phyloP scores from a whole-genome alignment of 2,888 invertebrate genomes.

The Chydorus sphaericus region DNA sequence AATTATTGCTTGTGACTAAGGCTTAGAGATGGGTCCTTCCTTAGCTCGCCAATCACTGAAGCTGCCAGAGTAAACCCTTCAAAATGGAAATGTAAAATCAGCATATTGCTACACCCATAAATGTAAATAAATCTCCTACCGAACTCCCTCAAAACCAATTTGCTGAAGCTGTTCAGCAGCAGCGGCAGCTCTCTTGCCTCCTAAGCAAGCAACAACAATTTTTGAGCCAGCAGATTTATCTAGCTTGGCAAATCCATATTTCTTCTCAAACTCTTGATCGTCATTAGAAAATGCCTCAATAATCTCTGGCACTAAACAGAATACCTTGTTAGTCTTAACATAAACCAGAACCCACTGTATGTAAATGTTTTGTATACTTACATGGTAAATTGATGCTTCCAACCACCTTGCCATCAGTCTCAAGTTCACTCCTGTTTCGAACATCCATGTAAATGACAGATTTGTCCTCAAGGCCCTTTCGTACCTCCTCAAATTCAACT shows the following conservation, averaged over 20 bases:
- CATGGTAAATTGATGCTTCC: slow-evolving; percentile 21
- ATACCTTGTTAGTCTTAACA: not conserved
- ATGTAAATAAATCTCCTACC: not conserved
- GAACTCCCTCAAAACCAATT: slow-evolving; percentile 15
- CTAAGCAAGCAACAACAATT: slow-evolving; percentile 22
- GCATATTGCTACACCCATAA: not conserved
- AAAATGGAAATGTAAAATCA: not conserved
- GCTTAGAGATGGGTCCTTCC: not conserved
- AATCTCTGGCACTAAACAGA: slow-evolving; percentile 20
- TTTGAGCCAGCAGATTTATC: slow-evolving; percentile 15
- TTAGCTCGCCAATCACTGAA: not conserved
- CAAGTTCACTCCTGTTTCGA: slow-evolving; percentile 20
- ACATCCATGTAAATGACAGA: slow-evolving; percentile 20
- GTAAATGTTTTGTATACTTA: no score
- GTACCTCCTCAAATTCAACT: slow-evolving; percentile 5
- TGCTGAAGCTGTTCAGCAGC: slow-evolving; percentile 18
- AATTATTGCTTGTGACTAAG: no score
- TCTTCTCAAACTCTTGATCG: slow-evolving; percentile 19
- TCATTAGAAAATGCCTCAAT: slow-evolving; percentile 19
- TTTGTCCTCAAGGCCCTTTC: slow-evolving; percentile 5
- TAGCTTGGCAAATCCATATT: slow-evolving; percentile 22
- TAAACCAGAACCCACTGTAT: not conserved
- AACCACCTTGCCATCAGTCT: slow-evolving; percentile 20
- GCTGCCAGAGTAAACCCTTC: not conserved
- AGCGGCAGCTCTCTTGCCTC: slow-evolving; percentile 21